Percentiles rank a stretch among this genome's conserved stretches.
phyloP scores from a whole-genome alignment of 2,888 invertebrate genomes.

The Lacanobia oleracea region DNA sequence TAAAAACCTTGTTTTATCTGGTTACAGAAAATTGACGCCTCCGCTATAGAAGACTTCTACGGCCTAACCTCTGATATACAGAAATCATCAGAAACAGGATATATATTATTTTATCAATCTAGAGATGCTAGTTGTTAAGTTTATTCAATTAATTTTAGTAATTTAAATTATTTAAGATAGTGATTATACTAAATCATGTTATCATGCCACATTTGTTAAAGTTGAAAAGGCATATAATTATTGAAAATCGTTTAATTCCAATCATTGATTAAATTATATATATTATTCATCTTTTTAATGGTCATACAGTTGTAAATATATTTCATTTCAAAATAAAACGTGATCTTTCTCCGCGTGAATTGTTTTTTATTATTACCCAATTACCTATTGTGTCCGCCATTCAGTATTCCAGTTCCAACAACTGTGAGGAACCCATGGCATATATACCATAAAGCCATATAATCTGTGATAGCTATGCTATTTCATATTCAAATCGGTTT shows the following conservation, averaged over 20 bases:
- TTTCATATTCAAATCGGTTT: too few species aligned
- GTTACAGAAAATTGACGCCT: slow-evolving; percentile 99
- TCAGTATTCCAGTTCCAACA: not conserved
- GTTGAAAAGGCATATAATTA: slow-evolving; percentile 87
- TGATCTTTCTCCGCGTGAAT: slow-evolving; percentile 75
- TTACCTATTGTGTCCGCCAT: not conserved
- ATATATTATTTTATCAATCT: slow-evolving; percentile 99
- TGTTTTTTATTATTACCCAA: slow-evolving; percentile 56
- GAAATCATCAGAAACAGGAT: slow-evolving; percentile 99
- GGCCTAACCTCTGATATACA: slow-evolving; percentile 99
- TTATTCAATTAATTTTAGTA: slow-evolving; percentile 82
- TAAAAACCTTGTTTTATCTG: slow-evolving; percentile 41
- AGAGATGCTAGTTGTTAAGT: slow-evolving; percentile 93
- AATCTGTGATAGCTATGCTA: not conserved
- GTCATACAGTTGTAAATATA: slow-evolving; percentile 86
- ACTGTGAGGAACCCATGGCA: too few species aligned
- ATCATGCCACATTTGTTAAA: slow-evolving; percentile 88
- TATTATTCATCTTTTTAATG: slow-evolving; percentile 73
- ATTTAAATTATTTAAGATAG: slow-evolving; percentile 86
- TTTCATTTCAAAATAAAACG: slow-evolving; percentile 84
- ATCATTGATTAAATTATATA: slow-evolving; percentile 78
- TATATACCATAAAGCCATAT: not conserved
- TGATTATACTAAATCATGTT: slow-evolving; percentile 84
- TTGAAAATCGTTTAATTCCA: slow-evolving; percentile 83
- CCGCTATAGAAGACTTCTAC: slow-evolving; percentile 99